Evolutionary conservation across 2,113 vertebrate species (phyloP), one percentile per base, ranked within the genome.

Genomic region (Theropithecus gelada): DNA sequence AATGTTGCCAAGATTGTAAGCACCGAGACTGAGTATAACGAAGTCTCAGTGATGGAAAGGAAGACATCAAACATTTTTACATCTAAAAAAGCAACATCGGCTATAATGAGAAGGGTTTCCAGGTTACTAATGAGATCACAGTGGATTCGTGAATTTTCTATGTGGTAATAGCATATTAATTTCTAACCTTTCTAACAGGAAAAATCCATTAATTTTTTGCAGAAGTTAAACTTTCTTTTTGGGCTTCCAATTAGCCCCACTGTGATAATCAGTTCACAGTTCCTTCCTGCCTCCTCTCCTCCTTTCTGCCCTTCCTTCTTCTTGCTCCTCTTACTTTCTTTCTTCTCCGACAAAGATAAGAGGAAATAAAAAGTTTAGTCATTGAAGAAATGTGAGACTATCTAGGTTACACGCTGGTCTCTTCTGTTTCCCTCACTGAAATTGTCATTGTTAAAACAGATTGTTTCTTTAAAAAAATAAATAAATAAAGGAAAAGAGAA

Each of bases 91-190:
- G 38, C 32, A 20, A 13, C 86, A 0, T 66, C 72, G 73, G 40
- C 32, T 90, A 0, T 81, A 88, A 92, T 32, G 75, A 76, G 66
- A 68, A 73, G 78, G 89, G 70, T 96, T 79, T 81, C 70, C 57
- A 66, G 88, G 52, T 94, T 97, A 20, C 57, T 66, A 66, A 18
- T 35, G 35, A 78, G 20, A 57, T 95, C 92, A 96, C 64, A 61
- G 6, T 22, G 18, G 18, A 13, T 92, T 90, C 27, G 72, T 93
- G 38, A 61, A 32, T 97, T 97, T 98, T 95, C 84, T 95, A 45
- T 87, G 2, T 97, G 79, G 84, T 90, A 96, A 86, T 61, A 93
- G 32, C 70, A 6, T 97, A 52, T 64, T 97, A 59, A 84, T 96
- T 97, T 98, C 85, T 96, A 80, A 88, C 30, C 23, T 79, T 90